Percentiles rank a stretch among this genome's conserved stretches.
Evolutionary conservation across 1,140 invertebrate genomes (phyloP).

Genomic region (Apis dorsata): DNA sequence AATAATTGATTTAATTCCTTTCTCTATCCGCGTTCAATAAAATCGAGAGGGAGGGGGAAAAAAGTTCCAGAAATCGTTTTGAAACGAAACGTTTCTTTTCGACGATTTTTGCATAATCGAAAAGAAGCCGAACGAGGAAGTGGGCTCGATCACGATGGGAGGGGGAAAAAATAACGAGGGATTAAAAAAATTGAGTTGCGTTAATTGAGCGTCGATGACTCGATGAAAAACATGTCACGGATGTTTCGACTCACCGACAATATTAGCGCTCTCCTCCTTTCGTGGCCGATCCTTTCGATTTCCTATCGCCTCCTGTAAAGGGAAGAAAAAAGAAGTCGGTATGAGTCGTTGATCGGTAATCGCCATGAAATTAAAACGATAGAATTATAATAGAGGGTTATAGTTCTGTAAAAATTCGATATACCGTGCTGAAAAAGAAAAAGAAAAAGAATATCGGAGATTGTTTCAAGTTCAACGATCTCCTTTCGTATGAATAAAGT

Average conservation of each 20-base stretch:
- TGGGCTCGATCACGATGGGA: not conserved
- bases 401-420: not conserved
- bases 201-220: constrained; percentile 58
- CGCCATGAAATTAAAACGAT: constrained; percentile 19
- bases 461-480: not conserved
- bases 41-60: too few species aligned
- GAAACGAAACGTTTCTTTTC: not conserved
- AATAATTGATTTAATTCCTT: too few species aligned
- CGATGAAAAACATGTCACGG: constrained; percentile 35
- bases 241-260: constrained; percentile 56
- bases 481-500: not conserved
- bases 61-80: not conserved
- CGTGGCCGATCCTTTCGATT: constrained; percentile 3
- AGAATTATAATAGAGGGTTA: not conserved
- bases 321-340: not conserved
- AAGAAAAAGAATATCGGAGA: not conserved
- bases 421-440: not conserved
- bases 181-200: constrained; percentile 9
- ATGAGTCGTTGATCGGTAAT: not conserved
- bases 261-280: constrained; percentile 6
- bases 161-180: not conserved
- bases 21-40: too few species aligned
- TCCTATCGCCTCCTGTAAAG: constrained; percentile 43
- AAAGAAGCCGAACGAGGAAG: not conserved
- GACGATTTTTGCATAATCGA: constrained; percentile 23